These are phyloP conservation scores for Vimba vimba DNA, from an alignment of 2,113 vertebrate genomes.

Conservation along the genomic window DNA sequence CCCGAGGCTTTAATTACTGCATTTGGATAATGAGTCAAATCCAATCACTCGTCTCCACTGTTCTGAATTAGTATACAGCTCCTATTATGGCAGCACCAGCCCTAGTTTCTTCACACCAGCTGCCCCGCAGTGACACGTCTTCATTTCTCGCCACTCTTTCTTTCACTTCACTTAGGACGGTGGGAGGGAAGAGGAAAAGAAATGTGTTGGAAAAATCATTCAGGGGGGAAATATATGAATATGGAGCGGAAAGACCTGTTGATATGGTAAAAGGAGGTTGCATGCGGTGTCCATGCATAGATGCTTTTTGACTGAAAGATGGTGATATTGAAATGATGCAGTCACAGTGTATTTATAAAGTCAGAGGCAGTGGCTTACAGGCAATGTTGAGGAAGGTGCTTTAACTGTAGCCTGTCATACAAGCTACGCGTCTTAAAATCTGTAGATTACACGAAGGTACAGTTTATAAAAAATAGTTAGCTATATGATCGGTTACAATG, in stretches of 20 bases:
- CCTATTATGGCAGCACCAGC: slow-evolving; percentile 69
- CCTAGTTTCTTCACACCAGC: slow-evolving; percentile 66
- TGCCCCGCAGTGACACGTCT: slow-evolving; percentile 66
- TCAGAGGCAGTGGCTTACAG: neutral
- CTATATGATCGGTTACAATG: neutral
- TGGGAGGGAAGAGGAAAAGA: neutral
- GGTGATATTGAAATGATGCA: neutral
- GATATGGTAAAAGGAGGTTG: neutral
- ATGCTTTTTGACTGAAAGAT: neutral
- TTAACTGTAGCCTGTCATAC: neutral
- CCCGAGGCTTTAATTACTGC: slow-evolving; percentile 79
- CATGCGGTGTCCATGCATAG: neutral
- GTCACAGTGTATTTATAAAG: neutral
- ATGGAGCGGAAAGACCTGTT: slow-evolving; percentile 1
- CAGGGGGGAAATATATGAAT: neutral
- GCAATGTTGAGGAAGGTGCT: neutral
- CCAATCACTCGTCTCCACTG: slow-evolving; percentile 75
- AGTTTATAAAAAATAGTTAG: neutral
- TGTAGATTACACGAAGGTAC: neutral
- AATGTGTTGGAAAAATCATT: neutral
- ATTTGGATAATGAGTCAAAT: slow-evolving; percentile 80
- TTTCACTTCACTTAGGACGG: neutral
- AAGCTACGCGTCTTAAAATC: neutral
- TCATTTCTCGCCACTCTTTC: neutral
- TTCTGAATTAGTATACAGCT: slow-evolving; percentile 76